Evolutionary conservation across 2,113 vertebrate genomes (phyloP), one percentile per base, ranked within the genome.

Genomic region (Sisor rabdophorus): DNA sequence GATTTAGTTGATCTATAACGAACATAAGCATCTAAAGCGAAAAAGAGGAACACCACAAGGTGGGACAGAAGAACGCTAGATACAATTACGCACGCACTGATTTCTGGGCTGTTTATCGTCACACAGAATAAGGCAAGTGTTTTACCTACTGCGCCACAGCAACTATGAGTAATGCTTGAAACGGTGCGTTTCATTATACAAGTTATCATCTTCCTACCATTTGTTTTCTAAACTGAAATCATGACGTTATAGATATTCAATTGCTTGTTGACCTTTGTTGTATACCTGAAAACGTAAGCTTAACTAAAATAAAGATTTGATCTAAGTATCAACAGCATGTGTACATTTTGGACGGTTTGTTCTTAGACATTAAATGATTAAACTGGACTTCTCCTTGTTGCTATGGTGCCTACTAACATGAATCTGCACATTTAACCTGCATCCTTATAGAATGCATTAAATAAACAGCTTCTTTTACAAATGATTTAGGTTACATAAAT

Each of bases 81-180:
- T 16, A 16, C 36, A 65, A 2, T 47, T 15, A 19, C 4, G 20
- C 64, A 16, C 56, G 19, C 47, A 53, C 15, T 72, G 68, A 28
- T 78, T 52, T 65, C 24, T 65, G 52, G n/a, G 55, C 77, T 63
- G 77, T 52, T 68, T 60, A 82, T 68, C 76, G 68, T 22, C 67
- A 9, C 53, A 17, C 7, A 10, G 40, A 76, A 56, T 9, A 44
- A 79, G 81, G 81, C 78, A 82, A 79, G 81, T 82, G 81, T 28
- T 19, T 79, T 79, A 63, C 12, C 59, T 68, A 73, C 81, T 82
- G 81, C 78, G 81, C 76, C 81, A 82, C 78, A 82, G 17, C 76
- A 50, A 17, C 20, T 53, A 2, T 16, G 17, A 65, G 24, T 1
- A 36, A 36, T 36, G 32, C 32, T 36, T 36, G 7, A 36, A 36